phyloP scores from a whole-genome alignment of 92 coral and sea anemone genomes.

The Siderastrea siderea region DNA sequence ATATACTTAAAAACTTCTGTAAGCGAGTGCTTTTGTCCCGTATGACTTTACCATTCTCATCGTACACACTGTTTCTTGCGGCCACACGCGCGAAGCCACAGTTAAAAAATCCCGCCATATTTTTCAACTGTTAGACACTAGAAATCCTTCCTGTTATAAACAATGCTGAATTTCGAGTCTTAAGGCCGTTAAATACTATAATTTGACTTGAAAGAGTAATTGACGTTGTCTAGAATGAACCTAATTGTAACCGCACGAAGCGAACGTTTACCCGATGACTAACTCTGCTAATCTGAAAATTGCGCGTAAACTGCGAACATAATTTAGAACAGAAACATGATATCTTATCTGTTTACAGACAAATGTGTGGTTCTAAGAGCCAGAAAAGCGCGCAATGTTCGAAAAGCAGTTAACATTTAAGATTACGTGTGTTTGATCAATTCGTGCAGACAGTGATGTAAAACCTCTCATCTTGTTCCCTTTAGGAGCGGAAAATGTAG shows the following conservation, averaged over 20 bases:
- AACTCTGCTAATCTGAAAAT: neutral
- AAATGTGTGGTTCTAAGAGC: neutral
- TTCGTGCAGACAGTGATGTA: too few relatives aligned
- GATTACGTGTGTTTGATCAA: too few relatives aligned
- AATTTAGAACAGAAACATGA: conserved; percentile 6
- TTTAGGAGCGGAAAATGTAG: neutral
- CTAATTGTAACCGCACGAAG: conserved; percentile 2
- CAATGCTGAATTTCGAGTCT: neutral
- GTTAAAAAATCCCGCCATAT: conserved; percentile 51
- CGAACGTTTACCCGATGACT: neutral
- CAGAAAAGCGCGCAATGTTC: neutral
- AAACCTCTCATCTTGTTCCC: too few relatives aligned
- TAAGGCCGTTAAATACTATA: too few relatives aligned
- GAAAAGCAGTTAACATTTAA: too few relatives aligned
- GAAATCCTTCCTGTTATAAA: neutral
- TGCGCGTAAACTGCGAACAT: neutral
- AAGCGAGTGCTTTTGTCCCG: conserved; percentile 18
- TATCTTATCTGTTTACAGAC: conserved; percentile 5
- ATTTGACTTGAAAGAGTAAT: too few relatives aligned
- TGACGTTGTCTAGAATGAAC: too few relatives aligned
- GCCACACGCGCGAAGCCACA: conserved; percentile 53
- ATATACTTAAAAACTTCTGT: conserved; percentile 5
- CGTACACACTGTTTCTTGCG: conserved; percentile 37
- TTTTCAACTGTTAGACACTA: neutral
- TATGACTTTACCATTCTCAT: conserved; percentile 22